Evolutionary conservation across 2,888 invertebrate genomes (phyloP), one percentile per base, ranked within the genome.

Genomic region (Scelioninae gen. 1): DNA sequence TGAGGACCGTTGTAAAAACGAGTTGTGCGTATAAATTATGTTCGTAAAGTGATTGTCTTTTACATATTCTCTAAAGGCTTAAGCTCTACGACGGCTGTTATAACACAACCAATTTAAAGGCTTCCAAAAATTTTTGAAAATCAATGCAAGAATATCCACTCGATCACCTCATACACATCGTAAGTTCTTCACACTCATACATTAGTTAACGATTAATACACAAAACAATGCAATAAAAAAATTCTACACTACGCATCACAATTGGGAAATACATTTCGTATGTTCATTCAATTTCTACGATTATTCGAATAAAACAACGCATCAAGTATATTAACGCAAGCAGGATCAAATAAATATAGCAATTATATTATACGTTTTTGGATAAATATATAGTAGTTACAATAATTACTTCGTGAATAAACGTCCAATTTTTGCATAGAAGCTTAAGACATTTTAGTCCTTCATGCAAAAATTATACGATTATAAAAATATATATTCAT

Each of bases 131-230:
- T 56, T 79, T 83, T 86, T 79, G 85, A 86, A 86, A 86, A 86
- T 87, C 83, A 88, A 89, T 89, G 89, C 89, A 90, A 90, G 88
- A 90, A 83, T 88, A 88, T 88, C 87, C 87, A 88, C 75, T 85
- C 86, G 83, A 86, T 88, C 87, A 88, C 87, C 86, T 85, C 75
- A 85, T 86, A 86, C 85, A 82, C 83, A 77, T 85, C 78, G 45
- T 16, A 62, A 71, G 72, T 72, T 81, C 74, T 80, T 60, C 68
- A 15, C 85, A 82, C 55, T 80, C 83, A 31, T 71, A 65, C 83
- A 76, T 80, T 78, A 72, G 79, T 82, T 83, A 81, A 83, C 71
- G 60, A 69, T 78, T 82, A 71, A 47, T 75, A 77, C 66, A 74
- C 75, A 71, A 76, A 71, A 53, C 32, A 58, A 8, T 23, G 11